Conservation (phyloP, 2,888 invertebrate genomes). For the Xanthorhoe spadicearia region DNA sequence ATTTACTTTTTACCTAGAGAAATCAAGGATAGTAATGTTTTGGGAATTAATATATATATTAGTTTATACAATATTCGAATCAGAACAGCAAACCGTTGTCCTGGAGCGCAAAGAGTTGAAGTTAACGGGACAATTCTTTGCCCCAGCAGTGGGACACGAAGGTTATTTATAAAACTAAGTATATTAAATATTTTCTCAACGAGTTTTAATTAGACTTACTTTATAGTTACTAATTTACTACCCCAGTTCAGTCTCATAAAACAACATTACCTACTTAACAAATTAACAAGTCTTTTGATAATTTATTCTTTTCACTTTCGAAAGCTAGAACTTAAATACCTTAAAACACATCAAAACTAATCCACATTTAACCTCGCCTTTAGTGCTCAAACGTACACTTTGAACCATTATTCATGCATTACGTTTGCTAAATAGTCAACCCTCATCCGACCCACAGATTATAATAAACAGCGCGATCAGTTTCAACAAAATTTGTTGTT, state of each 20-base stretch:
- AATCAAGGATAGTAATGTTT: background rate
- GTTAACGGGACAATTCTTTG: too few relatives aligned
- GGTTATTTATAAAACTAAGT: too few relatives aligned
- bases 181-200: too few relatives aligned
- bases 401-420: slow-evolving; percentile 42
- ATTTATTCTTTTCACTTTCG: slow-evolving; percentile 13
- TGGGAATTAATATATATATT: too few relatives aligned
- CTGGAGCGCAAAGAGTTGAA: too few relatives aligned
- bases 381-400: slow-evolving; percentile 29
- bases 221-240: too few relatives aligned
- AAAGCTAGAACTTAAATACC: slow-evolving; percentile 5
- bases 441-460: slow-evolving; percentile 21
- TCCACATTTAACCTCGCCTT: slow-evolving; percentile 24
- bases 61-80: too few relatives aligned
- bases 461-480: slow-evolving; percentile 2
- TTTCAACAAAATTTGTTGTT: background rate
- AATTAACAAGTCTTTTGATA: slow-evolving; percentile 7
- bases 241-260: background rate
- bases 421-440: slow-evolving; percentile 43
- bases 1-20: slow-evolving; percentile 2
- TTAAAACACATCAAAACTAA: slow-evolving; percentile 31
- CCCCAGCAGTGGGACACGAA: too few relatives aligned
- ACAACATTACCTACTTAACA: background rate
- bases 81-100: too few relatives aligned
- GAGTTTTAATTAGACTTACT: too few relatives aligned